Base-by-base conservation (phyloP, 2,888 invertebrate genomes). In the Crepidodera aurea region DNA sequence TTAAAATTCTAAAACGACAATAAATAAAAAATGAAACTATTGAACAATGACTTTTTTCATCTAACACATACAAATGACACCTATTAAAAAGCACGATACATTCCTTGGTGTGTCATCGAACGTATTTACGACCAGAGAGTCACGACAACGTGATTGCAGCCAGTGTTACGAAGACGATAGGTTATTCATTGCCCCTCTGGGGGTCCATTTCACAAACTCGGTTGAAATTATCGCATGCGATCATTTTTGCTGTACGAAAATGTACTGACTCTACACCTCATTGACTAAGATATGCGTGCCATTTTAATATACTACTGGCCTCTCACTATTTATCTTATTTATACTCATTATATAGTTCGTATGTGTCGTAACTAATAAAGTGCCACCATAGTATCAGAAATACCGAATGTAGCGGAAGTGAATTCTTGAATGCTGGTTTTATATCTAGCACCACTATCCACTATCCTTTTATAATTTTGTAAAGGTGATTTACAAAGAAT, bases 141-240 rank as follows among this genome's bases (percentile, higher is more conserved):
- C 29, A 44, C 54, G 54, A 54, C 42, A 54, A 42, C 42, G 44
- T 42, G 54, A 54, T 42, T 54, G 42, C 54, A 44, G 44, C 32
- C 10, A 54, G 27, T 54, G 54, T 42, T 54, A 44, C 54, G 54
- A 32, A 42, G 32, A 16, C 42, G 29, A 54, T 54, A 13, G 19
- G 32, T 44, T 32, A 54, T 54, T 54, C 42, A 44, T 54, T 44
- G 8, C 19, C 42, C 54, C 42, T 44, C 40, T 12, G 19, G 54
- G 32, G 42, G 32, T 42, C 42, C 16, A 8, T 15, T 32, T n/a
- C 18, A 40, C 42, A 53, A 29, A 54, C 40, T 40, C 40, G 2
- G 16, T 40, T 40, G 6, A 18, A 40, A 40, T 40, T 18, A 40
- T 40, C 2, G 18, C 46, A 27, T 27, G 46, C 46, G 27, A 46